Percentiles rank a stretch among this genome's conserved stretches.
Evolutionary conservation across 2,797 vertebrate genomes (phyloP).

Genomic region (Valencia hispanica): DNA sequence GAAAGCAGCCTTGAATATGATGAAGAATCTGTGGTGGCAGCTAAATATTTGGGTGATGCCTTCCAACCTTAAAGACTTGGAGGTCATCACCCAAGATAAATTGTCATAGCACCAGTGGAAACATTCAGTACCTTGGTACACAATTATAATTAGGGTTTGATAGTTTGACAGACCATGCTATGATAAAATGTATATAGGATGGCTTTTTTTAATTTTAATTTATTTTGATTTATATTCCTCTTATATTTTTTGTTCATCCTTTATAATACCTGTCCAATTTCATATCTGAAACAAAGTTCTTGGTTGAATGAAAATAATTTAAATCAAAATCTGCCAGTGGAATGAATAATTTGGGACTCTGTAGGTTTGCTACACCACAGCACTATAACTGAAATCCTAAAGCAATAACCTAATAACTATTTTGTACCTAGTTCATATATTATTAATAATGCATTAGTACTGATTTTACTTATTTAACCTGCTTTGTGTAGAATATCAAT

Average conservation of each 20-base stretch:
- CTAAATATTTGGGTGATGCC: background rate
- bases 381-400: constrained; percentile 34
- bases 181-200: background rate
- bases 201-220: background rate
- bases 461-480: constrained; percentile 13
- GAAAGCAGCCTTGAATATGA: background rate
- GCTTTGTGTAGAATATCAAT: constrained; percentile 37
- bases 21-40: background rate
- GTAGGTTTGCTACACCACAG: constrained; percentile 12
- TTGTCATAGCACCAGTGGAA: background rate
- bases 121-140: too few relatives aligned
- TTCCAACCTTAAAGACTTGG: background rate
- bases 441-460: background rate
- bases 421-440: constrained; percentile 10
- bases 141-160: background rate
- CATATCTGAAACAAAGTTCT: background rate
- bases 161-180: background rate
- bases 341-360: background rate
- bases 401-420: constrained; percentile 27
- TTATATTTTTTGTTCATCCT: background rate
- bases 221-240: background rate
- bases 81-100: background rate
- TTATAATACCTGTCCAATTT: background rate
- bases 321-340: background rate
- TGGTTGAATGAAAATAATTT: background rate